Conservation (phyloP, 2,888 invertebrate species). For the Plemyria rubiginata region DNA sequence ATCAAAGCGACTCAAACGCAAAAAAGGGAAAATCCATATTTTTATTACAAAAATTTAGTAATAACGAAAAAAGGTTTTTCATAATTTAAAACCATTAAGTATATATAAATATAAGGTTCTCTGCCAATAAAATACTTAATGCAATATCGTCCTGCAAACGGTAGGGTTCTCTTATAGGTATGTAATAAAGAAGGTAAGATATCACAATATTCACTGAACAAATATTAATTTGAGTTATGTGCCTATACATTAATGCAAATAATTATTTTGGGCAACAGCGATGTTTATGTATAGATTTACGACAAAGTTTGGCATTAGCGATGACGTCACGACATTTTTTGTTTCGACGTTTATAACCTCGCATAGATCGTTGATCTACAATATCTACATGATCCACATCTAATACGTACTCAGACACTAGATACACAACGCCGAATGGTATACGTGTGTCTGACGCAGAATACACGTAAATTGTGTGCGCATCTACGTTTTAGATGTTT, state of each 20-base stretch:
- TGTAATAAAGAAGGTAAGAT: too few species aligned
- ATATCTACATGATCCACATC: constrained; percentile 61
- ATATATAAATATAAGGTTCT: too few species aligned
- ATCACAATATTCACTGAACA: background rate
- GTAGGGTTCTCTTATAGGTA: too few species aligned
- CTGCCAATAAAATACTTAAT: too few species aligned
- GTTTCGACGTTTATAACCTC: constrained; percentile 54
- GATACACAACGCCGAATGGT: constrained; percentile 41
- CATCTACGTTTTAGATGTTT: constrained; percentile 28
- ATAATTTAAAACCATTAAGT: too few species aligned
- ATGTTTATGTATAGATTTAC: constrained; percentile 40
- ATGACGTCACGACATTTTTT: constrained; percentile 49
- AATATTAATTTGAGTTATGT: background rate
- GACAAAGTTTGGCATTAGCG: constrained; percentile 44
- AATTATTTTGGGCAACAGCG: constrained; percentile 10
- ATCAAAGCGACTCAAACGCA: too few species aligned
- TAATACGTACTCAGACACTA: constrained; percentile 47
- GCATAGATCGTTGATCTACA: constrained; percentile 59
- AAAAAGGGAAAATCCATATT: too few species aligned
- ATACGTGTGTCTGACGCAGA: constrained; percentile 49
- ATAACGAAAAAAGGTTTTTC: too few species aligned
- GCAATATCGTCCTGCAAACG: background rate
- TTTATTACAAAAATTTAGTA: too few species aligned
- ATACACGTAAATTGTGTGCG: constrained; percentile 33
- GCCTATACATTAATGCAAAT: background rate